Conservation (phyloP, 2,888 invertebrate genomes). For the Keiferia lycopersicella region DNA sequence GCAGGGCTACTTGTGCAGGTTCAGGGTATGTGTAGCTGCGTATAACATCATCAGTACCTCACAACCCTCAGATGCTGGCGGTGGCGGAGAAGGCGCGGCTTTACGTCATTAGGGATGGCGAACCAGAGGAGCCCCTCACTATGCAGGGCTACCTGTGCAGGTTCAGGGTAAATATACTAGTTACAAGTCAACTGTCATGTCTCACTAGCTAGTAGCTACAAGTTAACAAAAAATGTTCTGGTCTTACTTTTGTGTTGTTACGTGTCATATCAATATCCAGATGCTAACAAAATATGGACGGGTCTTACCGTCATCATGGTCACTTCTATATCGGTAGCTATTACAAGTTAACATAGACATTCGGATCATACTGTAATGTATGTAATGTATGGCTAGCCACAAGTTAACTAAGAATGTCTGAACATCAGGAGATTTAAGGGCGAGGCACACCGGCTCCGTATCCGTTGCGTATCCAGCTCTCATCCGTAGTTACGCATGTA, state of each 20-base stretch:
- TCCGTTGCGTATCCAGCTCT: too few relatives aligned
- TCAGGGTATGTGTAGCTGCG: too few relatives aligned
- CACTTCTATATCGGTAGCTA: too few relatives aligned
- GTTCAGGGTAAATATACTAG: slow-evolving; percentile 74
- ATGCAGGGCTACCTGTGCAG: slow-evolving; percentile 96
- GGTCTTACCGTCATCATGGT: too few relatives aligned
- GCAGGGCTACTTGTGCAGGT: too few relatives aligned
- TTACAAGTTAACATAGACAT: too few relatives aligned
- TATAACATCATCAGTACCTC: slow-evolving; percentile 84
- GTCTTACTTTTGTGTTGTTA: too few relatives aligned
- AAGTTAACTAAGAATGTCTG: neutral
- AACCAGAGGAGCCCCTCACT: slow-evolving; percentile 96
- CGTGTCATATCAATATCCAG: too few relatives aligned
- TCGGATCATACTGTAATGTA: neutral
- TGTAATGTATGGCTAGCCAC: neutral
- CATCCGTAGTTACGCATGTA: too few relatives aligned
- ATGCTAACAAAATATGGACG: neutral
- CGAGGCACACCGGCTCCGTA: too few relatives aligned
- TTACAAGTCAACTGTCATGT: neutral
- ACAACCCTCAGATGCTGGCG: slow-evolving; percentile 95
- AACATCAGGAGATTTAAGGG: too few relatives aligned
- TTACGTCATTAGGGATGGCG: slow-evolving; percentile 94
- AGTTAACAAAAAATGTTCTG: neutral
- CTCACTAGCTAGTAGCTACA: neutral
- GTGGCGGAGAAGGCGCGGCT: slow-evolving; percentile 98